phyloP scores from a whole-genome alignment of 2,888 invertebrate genomes.

The Poecilus cupreus region DNA sequence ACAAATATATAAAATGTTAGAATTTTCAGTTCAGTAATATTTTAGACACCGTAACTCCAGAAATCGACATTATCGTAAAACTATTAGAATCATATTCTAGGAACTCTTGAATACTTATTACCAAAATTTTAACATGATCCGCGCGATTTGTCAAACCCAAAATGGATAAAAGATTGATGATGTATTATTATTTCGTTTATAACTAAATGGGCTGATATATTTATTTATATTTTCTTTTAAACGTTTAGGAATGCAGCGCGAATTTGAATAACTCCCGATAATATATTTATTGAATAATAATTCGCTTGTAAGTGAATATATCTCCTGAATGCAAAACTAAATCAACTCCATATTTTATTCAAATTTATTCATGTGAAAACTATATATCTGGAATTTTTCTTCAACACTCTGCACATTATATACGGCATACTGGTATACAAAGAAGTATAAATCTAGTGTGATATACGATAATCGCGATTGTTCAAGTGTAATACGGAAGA shows the following conservation, averaged over 20 bases:
- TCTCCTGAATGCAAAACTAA: slow-evolving; percentile 34
- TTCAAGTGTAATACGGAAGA: slow-evolving; percentile 51
- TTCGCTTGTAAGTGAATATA: slow-evolving; percentile 22
- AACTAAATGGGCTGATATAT: too few relatives aligned
- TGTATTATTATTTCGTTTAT: too few relatives aligned
- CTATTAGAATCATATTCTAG: too few relatives aligned
- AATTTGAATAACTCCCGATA: slow-evolving; percentile 15
- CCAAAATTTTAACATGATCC: too few relatives aligned
- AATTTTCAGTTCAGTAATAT: too few relatives aligned
- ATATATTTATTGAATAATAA: slow-evolving; percentile 42
- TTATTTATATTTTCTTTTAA: too few relatives aligned
- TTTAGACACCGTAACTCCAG: too few relatives aligned
- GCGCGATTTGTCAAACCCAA: too few relatives aligned
- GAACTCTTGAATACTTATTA: too few relatives aligned
- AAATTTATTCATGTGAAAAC: slow-evolving; percentile 47
- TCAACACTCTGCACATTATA: slow-evolving; percentile 20
- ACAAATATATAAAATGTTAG: too few relatives aligned
- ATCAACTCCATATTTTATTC: slow-evolving; percentile 41
- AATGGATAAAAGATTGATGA: too few relatives aligned
- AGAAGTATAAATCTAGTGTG: slow-evolving; percentile 40
- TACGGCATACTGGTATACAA: slow-evolving; percentile 36
- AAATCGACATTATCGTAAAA: too few relatives aligned
- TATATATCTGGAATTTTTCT: slow-evolving; percentile 37
- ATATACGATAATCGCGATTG: slow-evolving; percentile 48
- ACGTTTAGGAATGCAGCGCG: neutral